Evolutionary conservation across 2,797 vertebrate genomes (phyloP).

Genomic region (Rhincodon typus): DNA sequence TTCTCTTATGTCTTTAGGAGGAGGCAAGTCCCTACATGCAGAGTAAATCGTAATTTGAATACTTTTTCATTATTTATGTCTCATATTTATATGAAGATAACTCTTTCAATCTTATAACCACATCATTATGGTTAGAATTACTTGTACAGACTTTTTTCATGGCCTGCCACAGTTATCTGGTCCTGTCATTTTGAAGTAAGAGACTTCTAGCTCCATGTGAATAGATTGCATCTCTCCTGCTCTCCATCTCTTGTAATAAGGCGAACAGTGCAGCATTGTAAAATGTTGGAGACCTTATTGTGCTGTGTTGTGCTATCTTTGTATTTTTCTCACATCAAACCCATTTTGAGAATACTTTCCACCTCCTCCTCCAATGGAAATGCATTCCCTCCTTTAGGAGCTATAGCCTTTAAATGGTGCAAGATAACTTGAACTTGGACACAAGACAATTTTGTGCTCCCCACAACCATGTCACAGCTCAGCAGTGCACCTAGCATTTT

Average conservation of each 20-base stretch:
- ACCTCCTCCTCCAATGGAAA: not conserved
- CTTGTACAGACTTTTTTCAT: too few species aligned
- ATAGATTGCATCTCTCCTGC: not conserved
- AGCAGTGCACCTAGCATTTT: not conserved
- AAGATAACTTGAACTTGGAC: too few species aligned
- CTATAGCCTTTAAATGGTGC: too few species aligned
- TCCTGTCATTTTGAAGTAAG: not conserved
- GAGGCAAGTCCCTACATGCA: too few species aligned
- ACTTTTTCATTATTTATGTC: too few species aligned
- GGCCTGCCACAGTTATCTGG: not conserved
- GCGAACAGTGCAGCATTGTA: not conserved
- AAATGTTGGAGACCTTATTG: not conserved
- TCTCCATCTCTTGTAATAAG: not conserved
- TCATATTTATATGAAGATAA: too few species aligned
- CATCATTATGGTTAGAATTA: not conserved
- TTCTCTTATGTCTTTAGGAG: too few species aligned
- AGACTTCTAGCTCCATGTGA: not conserved
- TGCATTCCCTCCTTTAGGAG: too few species aligned
- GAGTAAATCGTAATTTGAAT: too few species aligned
- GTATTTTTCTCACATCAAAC: not conserved
- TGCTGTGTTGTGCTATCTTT: not conserved
- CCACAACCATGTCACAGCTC: not conserved
- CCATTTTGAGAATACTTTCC: not conserved
- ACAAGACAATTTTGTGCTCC: not conserved
- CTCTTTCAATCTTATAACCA: too few species aligned